phyloP scores from a whole-genome alignment of 2,797 vertebrate species.

The Sciurus vulgaris region DNA sequence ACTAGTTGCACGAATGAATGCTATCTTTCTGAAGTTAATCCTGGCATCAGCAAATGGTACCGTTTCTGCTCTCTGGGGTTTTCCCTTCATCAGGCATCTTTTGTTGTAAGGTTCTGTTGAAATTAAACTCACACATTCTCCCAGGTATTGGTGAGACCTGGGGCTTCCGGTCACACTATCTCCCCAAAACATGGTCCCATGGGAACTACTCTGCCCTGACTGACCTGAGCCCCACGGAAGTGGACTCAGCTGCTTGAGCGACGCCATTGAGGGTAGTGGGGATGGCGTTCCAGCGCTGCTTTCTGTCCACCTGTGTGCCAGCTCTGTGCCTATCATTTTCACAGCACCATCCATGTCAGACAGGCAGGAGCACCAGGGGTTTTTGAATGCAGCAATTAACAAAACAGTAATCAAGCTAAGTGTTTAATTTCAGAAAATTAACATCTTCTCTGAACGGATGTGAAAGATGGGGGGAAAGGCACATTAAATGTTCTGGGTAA shows the following conservation, averaged over 20 bases:
- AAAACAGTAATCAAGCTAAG: conserved; percentile 88
- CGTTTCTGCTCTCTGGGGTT: not conserved
- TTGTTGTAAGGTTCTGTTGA: not conserved
- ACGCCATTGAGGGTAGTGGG: not conserved
- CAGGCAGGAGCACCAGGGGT: conserved; percentile 85
- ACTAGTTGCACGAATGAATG: not conserved
- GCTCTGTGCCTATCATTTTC: conserved; percentile 76
- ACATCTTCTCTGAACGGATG: conserved; percentile 85
- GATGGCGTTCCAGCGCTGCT: not conserved
- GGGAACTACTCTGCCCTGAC: not conserved
- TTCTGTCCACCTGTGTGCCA: conserved; percentile 69
- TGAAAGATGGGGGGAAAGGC: conserved; percentile 81
- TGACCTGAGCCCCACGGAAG: not conserved
- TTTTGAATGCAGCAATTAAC: conserved; percentile 87
- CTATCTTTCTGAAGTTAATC: not conserved
- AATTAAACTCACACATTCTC: not conserved
- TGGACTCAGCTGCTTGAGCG: not conserved
- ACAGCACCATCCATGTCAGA: conserved; percentile 84
- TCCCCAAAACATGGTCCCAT: not conserved
- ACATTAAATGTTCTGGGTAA: conserved; percentile 83
- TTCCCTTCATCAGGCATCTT: not conserved
- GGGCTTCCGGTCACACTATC: not conserved
- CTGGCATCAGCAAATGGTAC: not conserved
- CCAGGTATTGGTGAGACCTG: not conserved
- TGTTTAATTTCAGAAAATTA: conserved; percentile 88